A percentile compares a stretch with the other conserved stretches of the same genome.
These are phyloP conservation scores for Epinephelus malabaricus DNA, from an alignment of 2,797 vertebrate species.

Conservation along the genomic window DNA sequence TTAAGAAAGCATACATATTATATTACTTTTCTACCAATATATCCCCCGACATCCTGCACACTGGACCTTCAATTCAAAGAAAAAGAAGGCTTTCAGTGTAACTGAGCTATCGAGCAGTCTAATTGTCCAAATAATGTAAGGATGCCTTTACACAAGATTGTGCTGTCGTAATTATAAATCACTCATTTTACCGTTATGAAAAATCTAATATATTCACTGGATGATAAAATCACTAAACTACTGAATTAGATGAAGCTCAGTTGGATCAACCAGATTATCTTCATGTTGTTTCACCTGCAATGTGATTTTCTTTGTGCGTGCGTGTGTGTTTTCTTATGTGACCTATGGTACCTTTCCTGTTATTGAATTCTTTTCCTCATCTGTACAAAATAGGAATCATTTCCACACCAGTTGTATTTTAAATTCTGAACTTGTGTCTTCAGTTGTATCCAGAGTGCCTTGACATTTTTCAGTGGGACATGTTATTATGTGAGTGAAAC, in stretches of 20 bases:
- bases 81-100: conserved; percentile 5
- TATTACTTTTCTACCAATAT: too few species aligned
- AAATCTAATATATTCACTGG: conserved; percentile 16
- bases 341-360: conserved; percentile 9
- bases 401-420: conserved; percentile 43
- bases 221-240: conserved; percentile 11
- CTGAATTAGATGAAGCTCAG: conserved; percentile 17
- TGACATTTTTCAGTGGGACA: conserved; percentile 69
- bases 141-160: conserved; percentile 54
- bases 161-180: conserved; percentile 35
- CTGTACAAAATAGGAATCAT: conserved; percentile 11
- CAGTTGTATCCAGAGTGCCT: conserved; percentile 85
- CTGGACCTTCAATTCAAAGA: conserved; percentile 8
- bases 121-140: conserved; percentile 22
- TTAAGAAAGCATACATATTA: too few species aligned
- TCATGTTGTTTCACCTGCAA: conserved; percentile 37
- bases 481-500: conserved; percentile 42
- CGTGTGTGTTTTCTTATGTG: conserved; percentile 22
- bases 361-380: conserved; percentile 19
- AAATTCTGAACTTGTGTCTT: conserved; percentile 64
- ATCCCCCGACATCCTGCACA: too few species aligned
- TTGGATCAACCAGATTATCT: conserved; percentile 40
- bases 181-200: conserved; percentile 9
- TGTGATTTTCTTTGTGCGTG: conserved; percentile 17
- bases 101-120: conserved; percentile 2